phyloP scores from a whole-genome alignment of 2,113 vertebrate genomes.

The Neodontobutis hainanensis region DNA sequence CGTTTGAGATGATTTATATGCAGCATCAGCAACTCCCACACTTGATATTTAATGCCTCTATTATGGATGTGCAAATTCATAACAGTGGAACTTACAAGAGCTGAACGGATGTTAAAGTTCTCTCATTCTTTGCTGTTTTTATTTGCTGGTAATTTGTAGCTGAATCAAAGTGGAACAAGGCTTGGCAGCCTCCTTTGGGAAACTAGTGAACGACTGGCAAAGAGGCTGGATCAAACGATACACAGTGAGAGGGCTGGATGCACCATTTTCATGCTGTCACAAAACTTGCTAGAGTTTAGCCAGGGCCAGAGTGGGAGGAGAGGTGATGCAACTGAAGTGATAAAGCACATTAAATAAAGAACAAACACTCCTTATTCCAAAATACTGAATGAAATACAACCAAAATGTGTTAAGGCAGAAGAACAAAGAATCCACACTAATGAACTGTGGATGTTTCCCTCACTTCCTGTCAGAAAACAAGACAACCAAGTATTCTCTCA shows the following conservation, averaged over 20 bases:
- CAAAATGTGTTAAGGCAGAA: constrained; percentile 49
- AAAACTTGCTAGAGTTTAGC: constrained; percentile 33
- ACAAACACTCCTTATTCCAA: constrained; percentile 43
- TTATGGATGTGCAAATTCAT: constrained; percentile 30
- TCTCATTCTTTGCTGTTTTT: constrained; percentile 46
- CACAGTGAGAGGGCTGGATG: constrained; percentile 51
- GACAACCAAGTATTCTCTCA: constrained; percentile 62
- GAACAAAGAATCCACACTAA: constrained; percentile 49
- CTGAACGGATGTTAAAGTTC: constrained; percentile 4
- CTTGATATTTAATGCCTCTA: constrained; percentile 44
- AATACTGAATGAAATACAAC: constrained; percentile 16
- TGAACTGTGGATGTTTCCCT: constrained; percentile 40
- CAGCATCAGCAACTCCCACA: constrained; percentile 45
- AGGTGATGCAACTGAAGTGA: constrained; percentile 54
- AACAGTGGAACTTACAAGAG: constrained; percentile 15
- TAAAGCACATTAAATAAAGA: constrained; percentile 45
- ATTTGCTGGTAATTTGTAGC: constrained; percentile 63
- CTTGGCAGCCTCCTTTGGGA: constrained; percentile 49
- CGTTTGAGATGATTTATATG: constrained; percentile 37
- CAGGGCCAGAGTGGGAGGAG: constrained; percentile 12
- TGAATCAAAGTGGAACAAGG: constrained; percentile 64
- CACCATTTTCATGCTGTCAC: constrained; percentile 44
- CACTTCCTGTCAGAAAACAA: constrained; percentile 66
- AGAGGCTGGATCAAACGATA: constrained; percentile 57
- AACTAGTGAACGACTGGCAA: constrained; percentile 53